Conservation (phyloP, 53 echinoderm and acorn worm genomes). For the Actinopyga echinites region DNA sequence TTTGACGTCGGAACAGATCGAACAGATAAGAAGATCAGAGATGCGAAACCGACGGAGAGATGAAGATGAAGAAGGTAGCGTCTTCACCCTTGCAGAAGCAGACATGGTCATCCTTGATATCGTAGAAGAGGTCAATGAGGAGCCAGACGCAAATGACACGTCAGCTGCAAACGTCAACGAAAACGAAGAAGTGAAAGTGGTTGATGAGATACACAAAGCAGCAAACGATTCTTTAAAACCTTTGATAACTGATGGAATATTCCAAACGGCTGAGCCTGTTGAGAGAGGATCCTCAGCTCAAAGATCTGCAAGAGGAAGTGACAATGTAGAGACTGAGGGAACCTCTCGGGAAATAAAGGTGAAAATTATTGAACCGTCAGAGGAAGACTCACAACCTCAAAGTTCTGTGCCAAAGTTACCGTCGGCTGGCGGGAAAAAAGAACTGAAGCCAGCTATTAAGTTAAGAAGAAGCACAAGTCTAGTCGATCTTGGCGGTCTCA, state of each 20-base stretch:
- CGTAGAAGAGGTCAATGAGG: slow-evolving; percentile 18
- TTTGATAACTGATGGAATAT: background rate
- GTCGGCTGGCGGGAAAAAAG: background rate
- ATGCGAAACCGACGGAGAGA: background rate
- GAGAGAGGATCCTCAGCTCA: background rate
- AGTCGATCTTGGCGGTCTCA: background rate
- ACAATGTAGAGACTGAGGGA: background rate
- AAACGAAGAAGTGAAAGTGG: background rate
- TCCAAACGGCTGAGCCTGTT: background rate
- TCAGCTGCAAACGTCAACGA: background rate
- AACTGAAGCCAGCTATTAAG: slow-evolving; percentile 26
- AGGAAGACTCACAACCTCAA: background rate
- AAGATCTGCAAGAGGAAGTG: background rate
- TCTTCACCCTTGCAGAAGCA: background rate
- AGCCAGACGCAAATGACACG: background rate
- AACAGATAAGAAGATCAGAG: background rate
- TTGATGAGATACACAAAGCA: background rate
- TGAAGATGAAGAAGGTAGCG: background rate
- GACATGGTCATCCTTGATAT: slow-evolving; percentile 23
- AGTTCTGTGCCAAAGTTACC: slow-evolving; percentile 28
- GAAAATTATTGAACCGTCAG: slow-evolving; percentile 28
- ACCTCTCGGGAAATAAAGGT: background rate
- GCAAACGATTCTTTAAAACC: no score
- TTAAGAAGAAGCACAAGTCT: background rate
- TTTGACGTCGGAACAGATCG: slow-evolving; percentile 18